Conservation (phyloP, 2,888 invertebrate species). For the Drosophila stalkeri region DNA sequence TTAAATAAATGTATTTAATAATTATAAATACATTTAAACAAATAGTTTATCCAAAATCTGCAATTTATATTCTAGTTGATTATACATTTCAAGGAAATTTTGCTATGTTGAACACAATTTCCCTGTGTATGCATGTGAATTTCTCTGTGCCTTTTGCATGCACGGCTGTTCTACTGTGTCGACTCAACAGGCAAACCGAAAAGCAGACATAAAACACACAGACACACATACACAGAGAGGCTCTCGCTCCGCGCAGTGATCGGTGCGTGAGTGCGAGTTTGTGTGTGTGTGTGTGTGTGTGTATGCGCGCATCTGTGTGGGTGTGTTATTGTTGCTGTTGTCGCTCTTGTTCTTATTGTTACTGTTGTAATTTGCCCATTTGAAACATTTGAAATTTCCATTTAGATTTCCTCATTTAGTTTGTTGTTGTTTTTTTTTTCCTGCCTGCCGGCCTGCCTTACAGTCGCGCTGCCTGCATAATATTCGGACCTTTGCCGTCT, state of each 20-base stretch:
- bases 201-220: constrained; percentile 12
- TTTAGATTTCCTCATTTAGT: constrained; percentile 67
- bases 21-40: neutral
- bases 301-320: constrained; percentile 15
- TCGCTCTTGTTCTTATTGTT: constrained; percentile 36
- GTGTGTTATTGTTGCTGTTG: constrained; percentile 22
- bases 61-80: neutral
- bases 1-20: neutral
- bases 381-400: constrained; percentile 80
- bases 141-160: constrained; percentile 14
- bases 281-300: constrained; percentile 19
- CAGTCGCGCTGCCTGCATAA: constrained; percentile 65
- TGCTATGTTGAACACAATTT: neutral
- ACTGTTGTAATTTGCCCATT: constrained; percentile 67
- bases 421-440: constrained; percentile 15
- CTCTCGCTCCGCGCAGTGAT: constrained; percentile 36
- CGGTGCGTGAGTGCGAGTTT: constrained; percentile 27
- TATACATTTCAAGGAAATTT: neutral
- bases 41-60: neutral
- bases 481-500: constrained; percentile 58
- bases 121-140: neutral
- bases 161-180: constrained; percentile 30
- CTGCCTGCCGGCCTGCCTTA: constrained; percentile 11
- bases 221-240: constrained; percentile 7
- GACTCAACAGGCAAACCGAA: constrained; percentile 17